These are phyloP conservation scores for Holocentrus rufus DNA, from an alignment of 2,797 vertebrate species.

Conservation along the genomic window DNA sequence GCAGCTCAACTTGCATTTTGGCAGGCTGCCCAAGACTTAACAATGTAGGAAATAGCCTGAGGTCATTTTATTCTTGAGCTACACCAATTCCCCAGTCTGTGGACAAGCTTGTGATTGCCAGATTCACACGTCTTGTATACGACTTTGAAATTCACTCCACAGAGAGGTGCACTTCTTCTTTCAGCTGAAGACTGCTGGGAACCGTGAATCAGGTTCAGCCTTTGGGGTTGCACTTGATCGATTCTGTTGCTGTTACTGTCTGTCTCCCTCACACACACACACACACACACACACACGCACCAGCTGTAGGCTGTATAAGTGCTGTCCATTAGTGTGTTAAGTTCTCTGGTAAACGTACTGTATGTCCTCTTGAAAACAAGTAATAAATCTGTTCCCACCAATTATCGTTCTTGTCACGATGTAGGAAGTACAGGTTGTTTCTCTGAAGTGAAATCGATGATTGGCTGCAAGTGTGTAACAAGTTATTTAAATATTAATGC, in stretches of 20 bases:
- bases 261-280: not conserved
- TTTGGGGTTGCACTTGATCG: not conserved
- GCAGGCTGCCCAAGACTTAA: no score
- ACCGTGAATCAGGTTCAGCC: not conserved
- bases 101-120: not conserved
- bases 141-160: not conserved
- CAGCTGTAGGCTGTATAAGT: conserved; percentile 46
- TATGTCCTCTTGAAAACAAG: conserved; percentile 36
- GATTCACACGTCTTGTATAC: not conserved
- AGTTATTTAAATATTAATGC: no score
- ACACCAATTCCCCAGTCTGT: not conserved
- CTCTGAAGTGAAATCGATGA: not conserved
- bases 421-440: not conserved
- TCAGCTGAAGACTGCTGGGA: not conserved
- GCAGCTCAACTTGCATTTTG: no score
- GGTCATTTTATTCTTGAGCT: no score
- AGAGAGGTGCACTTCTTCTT: not conserved
- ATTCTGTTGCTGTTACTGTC: not conserved
- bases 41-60: no score
- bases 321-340: conserved; percentile 49
- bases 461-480: not conserved
- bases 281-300: not conserved
- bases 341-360: conserved; percentile 36
- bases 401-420: not conserved
- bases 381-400: conserved; percentile 35